Evolutionary conservation across 2,797 vertebrate genomes (phyloP), one percentile per base, ranked within the genome.

Genomic region (Phylloscopus collybita): DNA sequence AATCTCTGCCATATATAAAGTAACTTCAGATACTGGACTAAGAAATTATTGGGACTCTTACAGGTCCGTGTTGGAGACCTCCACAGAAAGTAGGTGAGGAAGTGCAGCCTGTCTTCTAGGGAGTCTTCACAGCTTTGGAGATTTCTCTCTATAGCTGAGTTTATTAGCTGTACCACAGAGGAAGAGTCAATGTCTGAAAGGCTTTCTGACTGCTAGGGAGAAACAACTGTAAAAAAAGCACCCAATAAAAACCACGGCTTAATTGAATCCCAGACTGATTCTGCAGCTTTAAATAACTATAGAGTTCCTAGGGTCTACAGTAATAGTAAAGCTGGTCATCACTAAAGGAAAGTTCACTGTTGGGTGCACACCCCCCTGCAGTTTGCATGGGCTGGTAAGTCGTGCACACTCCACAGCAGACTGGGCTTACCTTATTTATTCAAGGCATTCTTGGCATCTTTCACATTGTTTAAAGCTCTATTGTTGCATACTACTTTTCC

Each of bases 361-460:
- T 45, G 36, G 8, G 16, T 34, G 38, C 15, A 4, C 2, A 5
- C 13, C 20, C 2, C 7, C 4, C 11, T 49, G 21, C 8, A 9
- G 30, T 42, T 73, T 38, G 13, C 21, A 6, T 4, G 8, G 51
- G 7, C 29, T 53, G 47, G 40, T 44, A 61, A 75, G 22, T 67
- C 42, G 38, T 13, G 9, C 6, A 27, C 4, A 0, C 16, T 78
- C 20, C 0, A 2, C 29, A 32, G 57, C 6, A 81, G 22, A 22
- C 9, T 47, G 11, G 4, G 22, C 17, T 10, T 69, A 22, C 0
- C 0, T 26, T 75, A 22, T 22, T 65, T 42, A 2, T 26, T 47
- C 12, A 21, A 61, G 26, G 9, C 9, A 12, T 67, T 71, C 23
- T 47, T 67, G 53, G 10, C 16, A 17, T 29, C 21, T 59, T 10